These are phyloP conservation scores for Diaperis boleti DNA, from an alignment of 2,888 invertebrate genomes.

Conservation along the genomic window DNA sequence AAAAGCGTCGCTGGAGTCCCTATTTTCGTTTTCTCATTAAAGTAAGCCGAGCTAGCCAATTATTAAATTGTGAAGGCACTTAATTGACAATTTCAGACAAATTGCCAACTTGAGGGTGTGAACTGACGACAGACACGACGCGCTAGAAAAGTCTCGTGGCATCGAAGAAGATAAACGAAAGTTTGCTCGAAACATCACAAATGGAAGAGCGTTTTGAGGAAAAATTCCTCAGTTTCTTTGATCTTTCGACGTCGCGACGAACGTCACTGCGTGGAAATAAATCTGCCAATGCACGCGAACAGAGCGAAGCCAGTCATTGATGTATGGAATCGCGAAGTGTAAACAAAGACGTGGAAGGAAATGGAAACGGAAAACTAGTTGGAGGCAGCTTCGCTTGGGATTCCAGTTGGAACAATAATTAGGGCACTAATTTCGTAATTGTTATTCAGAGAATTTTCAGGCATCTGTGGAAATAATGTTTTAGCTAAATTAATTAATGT, in stretches of 20 bases:
- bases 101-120: conserved; percentile 17
- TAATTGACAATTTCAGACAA: conserved; percentile 31
- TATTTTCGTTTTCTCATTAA: conserved; percentile 1
- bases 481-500: no score
- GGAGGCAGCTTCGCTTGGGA: not conserved
- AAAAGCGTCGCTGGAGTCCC: not conserved
- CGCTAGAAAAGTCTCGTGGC: not conserved
- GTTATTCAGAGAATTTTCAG: no score
- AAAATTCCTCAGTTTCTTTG: not conserved
- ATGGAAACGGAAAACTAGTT: not conserved
- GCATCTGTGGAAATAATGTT: no score
- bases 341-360: not conserved
- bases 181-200: no score
- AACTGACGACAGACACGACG: conserved; percentile 12
- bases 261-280: not conserved
- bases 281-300: not conserved
- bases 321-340: not conserved
- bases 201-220: no score
- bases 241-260: not conserved
- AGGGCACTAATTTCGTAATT: no score
- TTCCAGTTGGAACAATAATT: not conserved
- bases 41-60: conserved; percentile 18
- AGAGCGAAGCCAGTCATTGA: not conserved
- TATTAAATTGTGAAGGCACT: conserved; percentile 29
- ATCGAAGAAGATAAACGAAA: no score